Evolutionary conservation across 1,140 invertebrate genomes (phyloP).

Genomic region (Heliconius nattereri): DNA sequence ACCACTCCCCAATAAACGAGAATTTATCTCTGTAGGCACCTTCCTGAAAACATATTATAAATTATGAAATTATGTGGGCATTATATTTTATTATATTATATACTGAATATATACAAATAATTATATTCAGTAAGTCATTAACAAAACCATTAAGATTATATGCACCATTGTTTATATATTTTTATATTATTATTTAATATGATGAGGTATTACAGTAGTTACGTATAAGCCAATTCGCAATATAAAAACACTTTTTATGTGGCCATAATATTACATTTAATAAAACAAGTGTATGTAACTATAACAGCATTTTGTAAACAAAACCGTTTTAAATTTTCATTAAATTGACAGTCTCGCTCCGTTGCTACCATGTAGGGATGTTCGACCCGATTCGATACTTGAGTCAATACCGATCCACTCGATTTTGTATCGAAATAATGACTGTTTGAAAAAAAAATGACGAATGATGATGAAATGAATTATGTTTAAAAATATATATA

Average conservation of each 20-base stretch:
- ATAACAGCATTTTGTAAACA: not conserved
- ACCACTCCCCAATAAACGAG: conserved; percentile 91
- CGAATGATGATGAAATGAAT: too few species aligned
- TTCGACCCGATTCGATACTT: too few species aligned
- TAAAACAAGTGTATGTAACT: not conserved
- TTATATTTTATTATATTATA: too few species aligned
- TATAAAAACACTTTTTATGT: not conserved
- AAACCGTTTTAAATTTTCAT: not conserved
- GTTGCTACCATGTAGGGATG: not conserved
- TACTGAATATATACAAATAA: too few species aligned
- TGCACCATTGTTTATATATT: not conserved
- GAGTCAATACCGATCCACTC: too few species aligned
- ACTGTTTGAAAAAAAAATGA: too few species aligned
- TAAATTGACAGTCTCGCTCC: not conserved
- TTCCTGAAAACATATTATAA: conserved; percentile 57
- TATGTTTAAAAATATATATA: too few species aligned
- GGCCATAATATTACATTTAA: not conserved
- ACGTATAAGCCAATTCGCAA: not conserved
- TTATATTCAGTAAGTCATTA: not conserved
- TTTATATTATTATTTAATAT: conserved; percentile 17
- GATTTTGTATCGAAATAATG: too few species aligned
- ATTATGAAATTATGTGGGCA: not conserved
- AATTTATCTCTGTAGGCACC: conserved; percentile 72
- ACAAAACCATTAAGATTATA: conserved; percentile 6
- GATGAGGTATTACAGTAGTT: not conserved